Conservation (phyloP, 1,140 invertebrate genomes). For the Neoseiulus cucumeris region DNA sequence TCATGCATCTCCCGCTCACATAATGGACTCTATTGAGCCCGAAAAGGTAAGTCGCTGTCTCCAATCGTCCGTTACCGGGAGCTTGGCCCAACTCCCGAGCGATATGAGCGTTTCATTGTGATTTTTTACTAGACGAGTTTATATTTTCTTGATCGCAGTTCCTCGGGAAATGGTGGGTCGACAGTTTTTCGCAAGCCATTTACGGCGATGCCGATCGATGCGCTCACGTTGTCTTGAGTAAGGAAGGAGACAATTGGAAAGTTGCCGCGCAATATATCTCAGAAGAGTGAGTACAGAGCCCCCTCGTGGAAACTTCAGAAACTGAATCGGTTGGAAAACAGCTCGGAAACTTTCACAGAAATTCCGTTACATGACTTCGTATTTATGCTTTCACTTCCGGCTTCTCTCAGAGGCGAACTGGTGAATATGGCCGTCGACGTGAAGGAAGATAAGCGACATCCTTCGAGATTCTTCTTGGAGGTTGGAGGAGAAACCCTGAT, state of each 20-base stretch:
- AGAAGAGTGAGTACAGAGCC: neutral
- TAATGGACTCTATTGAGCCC: neutral
- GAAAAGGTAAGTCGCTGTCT: neutral
- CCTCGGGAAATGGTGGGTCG: slow-evolving; percentile 6
- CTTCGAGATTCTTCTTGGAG: neutral
- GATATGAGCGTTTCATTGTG: no score
- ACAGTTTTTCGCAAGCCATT: neutral
- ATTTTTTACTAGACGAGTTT: no score
- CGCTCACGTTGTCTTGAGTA: neutral
- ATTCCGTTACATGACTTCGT: no score
- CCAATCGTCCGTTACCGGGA: neutral
- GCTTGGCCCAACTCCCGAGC: neutral
- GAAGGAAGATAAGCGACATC: neutral
- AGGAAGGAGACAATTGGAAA: neutral
- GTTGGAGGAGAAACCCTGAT: neutral
- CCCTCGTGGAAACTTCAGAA: no score
- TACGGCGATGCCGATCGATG: slow-evolving; percentile 5
- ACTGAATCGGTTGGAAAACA: no score
- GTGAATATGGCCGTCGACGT: neutral
- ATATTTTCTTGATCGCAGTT: neutral
- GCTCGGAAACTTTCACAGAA: no score
- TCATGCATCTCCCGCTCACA: neutral
- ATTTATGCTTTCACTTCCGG: no score
- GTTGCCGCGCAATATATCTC: neutral
- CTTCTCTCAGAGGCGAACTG: neutral